phyloP scores from a whole-genome alignment of 1,140 invertebrate species.

The Hyles vespertilio region DNA sequence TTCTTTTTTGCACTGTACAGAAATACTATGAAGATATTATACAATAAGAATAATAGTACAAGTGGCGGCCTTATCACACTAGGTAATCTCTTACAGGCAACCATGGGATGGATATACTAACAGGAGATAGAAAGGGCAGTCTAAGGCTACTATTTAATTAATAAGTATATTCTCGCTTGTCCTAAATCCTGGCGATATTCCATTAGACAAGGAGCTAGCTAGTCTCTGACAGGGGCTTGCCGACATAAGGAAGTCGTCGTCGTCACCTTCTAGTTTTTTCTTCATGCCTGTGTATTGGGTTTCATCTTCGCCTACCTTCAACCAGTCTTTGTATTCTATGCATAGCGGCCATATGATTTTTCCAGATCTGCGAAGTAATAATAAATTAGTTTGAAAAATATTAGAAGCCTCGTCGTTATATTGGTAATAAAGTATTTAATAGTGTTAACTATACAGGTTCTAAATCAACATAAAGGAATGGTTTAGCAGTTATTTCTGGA shows the following conservation, averaged over 20 bases:
- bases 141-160: constrained; percentile 14
- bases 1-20: no score
- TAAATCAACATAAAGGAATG: no score
- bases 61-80: no score
- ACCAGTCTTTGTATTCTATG: constrained; percentile 63
- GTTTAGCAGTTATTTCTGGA: no score
- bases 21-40: no score
- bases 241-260: constrained; percentile 55
- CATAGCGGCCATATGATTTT: constrained; percentile 68
- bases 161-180: constrained; percentile 51
- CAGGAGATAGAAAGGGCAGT: no score
- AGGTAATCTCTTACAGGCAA: no score
- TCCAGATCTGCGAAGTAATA: constrained; percentile 45
- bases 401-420: neutral
- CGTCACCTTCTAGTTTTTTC: constrained; percentile 55
- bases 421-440: no score
- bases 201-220: constrained; percentile 49
- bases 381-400: no score
- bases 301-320: constrained; percentile 54
- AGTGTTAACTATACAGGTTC: no score
- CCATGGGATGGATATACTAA: no score
- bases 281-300: constrained; percentile 55
- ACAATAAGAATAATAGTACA: no score
- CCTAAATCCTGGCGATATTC: constrained; percentile 60
- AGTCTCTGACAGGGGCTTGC: constrained; percentile 46